Base-by-base conservation (phyloP, 2,888 invertebrate species). In the Pecten maximus region DNA sequence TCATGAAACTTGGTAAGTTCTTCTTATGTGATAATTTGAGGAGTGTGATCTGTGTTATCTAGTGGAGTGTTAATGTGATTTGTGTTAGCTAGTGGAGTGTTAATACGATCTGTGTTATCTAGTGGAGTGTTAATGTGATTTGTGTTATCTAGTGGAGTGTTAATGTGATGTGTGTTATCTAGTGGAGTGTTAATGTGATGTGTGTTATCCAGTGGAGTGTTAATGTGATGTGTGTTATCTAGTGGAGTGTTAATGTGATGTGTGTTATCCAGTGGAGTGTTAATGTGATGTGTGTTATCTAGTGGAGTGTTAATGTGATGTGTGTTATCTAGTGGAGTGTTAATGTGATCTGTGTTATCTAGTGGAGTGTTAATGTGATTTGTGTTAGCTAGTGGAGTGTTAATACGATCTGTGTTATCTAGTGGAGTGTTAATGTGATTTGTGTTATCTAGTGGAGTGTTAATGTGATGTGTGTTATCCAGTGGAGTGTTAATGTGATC, bases 1-100 rank as follows among this genome's bases (percentile, higher is more conserved):
- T 96, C 10, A 93, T 93, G 40, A 91, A 91, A 88, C 87, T 86
- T 86, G 89, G 91, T 91, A 90, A 19, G 6, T 54, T n/a, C 0
- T 28, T 28, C 40, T 44, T 35, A 16, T 19, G 16, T 60, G 39
- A 40, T 4, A 89, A 74, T 54, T 3, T n/a, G n/a, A n/a, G n/a
- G n/a, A 12, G 44, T 44, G 4, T 8, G 44, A 44, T 44, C 4
- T 8, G 12, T 8, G 44, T 44, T 44, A 44, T 44, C 12, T 74
- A 60, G 3, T 8, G 40, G 88, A 44, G 10, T 40, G 40, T 40
- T 16, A 16, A 40, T n/a, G 16, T 88, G 40, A 88, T 44, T 0
- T 40, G 4, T 88, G 8, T 74, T 86, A 74, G 12, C 2, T 39
- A 40, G 23, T n/a, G 15, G 28, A n/a, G 4, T 40, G 3, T 40